Base-by-base conservation (phyloP, 2,113 vertebrate species). In the Vulpes lagopus region DNA sequence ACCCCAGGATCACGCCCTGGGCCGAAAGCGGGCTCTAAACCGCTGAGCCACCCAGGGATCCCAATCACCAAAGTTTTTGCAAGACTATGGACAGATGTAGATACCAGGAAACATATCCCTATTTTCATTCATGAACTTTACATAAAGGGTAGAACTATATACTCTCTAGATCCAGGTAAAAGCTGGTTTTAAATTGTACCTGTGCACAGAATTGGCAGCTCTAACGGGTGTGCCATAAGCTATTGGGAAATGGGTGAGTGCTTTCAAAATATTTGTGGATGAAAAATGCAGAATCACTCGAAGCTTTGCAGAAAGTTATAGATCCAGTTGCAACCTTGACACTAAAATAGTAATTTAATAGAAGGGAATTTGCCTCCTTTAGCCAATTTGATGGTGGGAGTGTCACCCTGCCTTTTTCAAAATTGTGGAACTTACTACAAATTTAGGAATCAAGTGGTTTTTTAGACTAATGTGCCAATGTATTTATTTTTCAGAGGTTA, bases 401-500 rank as follows among this genome's bases (percentile, higher is more conserved):
- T 55, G 80, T 43, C 53, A 59, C 0, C 0, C 1, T 88, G 6
- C 17, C 2, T 27, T 49, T 67, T 93, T 27, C 12, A 92, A 51
- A 83, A 92, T 91, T 80, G 35, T 22, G 0, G 79, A 53, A 60
- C 92, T 51, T 67, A 74, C 87, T 88, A 25, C 5, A 57, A 67
- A 35, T 43, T 96, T 94, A 84, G 16, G 15, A 91, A 83, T 86
- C 4, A 32, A 53, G 10, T 69, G 4, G 69, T 94, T 93, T 95
- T 95, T 89, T 53, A 95, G 83, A 81, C 57, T 43, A 89, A n/a
- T 69, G 8, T 55, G 51, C 30, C 73, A 67, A 78, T 78, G 74
- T 79, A 59, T 76, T 88, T 94, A 71, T 65, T 88, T 95, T 87
- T 23, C 62, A 94, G 59, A 85, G 27, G 87, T 82, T 62, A 78